Conservation (phyloP, 1,140 invertebrate genomes). For the Melanaphis sacchari region DNA sequence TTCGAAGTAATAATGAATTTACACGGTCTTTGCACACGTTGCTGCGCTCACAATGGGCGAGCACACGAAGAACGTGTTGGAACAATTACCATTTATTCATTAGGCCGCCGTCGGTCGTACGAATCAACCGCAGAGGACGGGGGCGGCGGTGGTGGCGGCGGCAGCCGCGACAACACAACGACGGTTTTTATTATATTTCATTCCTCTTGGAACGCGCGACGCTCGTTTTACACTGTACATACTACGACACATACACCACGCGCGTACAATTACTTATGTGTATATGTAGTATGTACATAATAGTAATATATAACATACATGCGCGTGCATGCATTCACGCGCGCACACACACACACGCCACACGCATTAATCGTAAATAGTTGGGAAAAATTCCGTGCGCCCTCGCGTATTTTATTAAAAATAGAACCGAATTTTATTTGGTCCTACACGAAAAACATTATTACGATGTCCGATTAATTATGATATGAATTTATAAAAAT, state of each 20-base stretch:
- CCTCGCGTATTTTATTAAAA: not conserved
- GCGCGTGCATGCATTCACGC: not conserved
- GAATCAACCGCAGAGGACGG: not conserved
- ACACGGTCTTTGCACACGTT: conserved; percentile 57
- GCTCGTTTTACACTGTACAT: conserved; percentile 22
- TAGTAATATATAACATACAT: conserved; percentile 15
- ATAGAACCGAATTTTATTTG: not conserved
- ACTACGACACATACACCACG: not conserved
- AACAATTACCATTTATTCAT: conserved; percentile 58
- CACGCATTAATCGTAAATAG: conserved; percentile 17
- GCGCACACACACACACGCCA: not conserved
- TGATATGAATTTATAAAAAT: no score
- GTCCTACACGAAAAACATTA: not conserved
- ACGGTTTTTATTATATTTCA: conserved; percentile 47
- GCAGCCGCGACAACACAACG: conserved; percentile 21
- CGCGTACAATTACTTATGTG: not conserved
- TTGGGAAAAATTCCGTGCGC: conserved; percentile 13
- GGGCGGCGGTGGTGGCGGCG: not conserved
- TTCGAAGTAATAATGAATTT: conserved; percentile 57
- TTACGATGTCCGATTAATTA: not conserved
- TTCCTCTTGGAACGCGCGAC: conserved; percentile 9
- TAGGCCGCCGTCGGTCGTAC: conserved; percentile 36
- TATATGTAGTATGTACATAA: not conserved
- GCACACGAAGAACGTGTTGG: conserved; percentile 50
- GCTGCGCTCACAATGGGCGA: conserved; percentile 51